phyloP scores from a whole-genome alignment of 2,113 vertebrate species.

The Petaurus breviceps region DNA sequence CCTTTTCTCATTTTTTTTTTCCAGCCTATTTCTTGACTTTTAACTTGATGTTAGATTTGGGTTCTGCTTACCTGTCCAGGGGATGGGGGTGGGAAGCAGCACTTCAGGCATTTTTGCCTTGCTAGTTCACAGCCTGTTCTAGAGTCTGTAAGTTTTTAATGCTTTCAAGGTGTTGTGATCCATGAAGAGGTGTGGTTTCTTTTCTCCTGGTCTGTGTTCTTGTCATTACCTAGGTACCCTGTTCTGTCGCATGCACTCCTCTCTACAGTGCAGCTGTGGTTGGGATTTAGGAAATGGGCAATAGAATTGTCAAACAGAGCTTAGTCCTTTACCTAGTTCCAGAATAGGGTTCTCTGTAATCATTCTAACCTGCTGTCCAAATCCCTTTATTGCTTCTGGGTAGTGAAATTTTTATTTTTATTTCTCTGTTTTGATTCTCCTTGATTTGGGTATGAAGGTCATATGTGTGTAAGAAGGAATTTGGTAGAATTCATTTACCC shows the following conservation, averaged over 20 bases:
- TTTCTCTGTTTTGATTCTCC: too few species aligned
- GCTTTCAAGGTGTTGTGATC: not conserved
- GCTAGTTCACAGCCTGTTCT: not conserved
- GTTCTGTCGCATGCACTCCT: not conserved
- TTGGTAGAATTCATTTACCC: too few species aligned
- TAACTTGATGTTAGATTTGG: not conserved
- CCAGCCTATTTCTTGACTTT: not conserved
- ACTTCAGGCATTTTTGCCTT: not conserved
- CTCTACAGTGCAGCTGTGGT: not conserved
- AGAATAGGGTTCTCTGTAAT: not conserved
- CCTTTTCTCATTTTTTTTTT: too few species aligned
- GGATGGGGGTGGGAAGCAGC: too few species aligned
- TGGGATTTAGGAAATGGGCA: not conserved
- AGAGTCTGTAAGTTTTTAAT: not conserved
- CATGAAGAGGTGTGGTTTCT: not conserved
- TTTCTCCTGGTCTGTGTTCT: not conserved
- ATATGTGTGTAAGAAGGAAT: too few species aligned
- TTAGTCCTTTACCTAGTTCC: not conserved
- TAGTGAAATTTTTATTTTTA: not conserved
- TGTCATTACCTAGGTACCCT: not conserved
- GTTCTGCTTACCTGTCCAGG: not conserved
- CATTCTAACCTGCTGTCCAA: not conserved
- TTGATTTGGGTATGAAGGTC: too few species aligned
- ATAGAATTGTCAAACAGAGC: not conserved
- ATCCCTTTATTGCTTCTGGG: not conserved